phyloP scores from a whole-genome alignment of 2,888 invertebrate genomes.

The Agriopis aurantiaria region DNA sequence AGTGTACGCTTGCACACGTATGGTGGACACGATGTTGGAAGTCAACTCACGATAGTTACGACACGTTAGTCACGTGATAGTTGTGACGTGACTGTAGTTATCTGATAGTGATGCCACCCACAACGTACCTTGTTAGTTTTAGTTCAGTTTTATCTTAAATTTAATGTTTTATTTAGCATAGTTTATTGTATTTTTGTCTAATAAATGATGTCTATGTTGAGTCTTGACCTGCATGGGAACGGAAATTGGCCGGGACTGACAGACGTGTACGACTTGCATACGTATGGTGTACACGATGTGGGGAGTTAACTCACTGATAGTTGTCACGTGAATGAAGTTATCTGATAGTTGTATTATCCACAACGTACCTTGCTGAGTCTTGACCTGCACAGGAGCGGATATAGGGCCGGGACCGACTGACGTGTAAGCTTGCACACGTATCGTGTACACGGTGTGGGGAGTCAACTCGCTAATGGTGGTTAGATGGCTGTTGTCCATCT shows the following conservation, averaged over 20 bases:
- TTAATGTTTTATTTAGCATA: no score
- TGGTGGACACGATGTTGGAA: no score
- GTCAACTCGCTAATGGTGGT: constrained; percentile 97
- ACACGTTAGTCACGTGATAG: no score
- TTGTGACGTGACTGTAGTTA: no score
- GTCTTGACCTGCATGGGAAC: constrained; percentile 99
- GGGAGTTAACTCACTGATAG: neutral
- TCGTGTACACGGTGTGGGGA: constrained; percentile 97
- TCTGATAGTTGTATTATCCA: neutral
- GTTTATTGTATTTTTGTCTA: no score
- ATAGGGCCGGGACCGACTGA: constrained; percentile 98
- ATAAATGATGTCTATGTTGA: no score
- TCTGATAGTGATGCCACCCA: no score
- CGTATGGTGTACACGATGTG: constrained; percentile 96
- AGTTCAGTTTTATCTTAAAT: no score
- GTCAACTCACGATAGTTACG: no score
- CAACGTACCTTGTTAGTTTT: no score
- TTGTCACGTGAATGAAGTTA: neutral
- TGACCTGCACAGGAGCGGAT: constrained; percentile 98
- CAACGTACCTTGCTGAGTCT: constrained; percentile 95
- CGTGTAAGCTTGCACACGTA: constrained; percentile 97
- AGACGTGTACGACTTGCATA: constrained; percentile 96
- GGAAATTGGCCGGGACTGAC: constrained; percentile 98
- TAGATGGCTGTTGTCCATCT: constrained; percentile 95
- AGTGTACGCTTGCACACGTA: no score